A percentile compares a stretch with the other conserved stretches of the same genome.
Conservation (phyloP, 2,797 vertebrate genomes). For the Lithobates sylvaticus region DNA sequence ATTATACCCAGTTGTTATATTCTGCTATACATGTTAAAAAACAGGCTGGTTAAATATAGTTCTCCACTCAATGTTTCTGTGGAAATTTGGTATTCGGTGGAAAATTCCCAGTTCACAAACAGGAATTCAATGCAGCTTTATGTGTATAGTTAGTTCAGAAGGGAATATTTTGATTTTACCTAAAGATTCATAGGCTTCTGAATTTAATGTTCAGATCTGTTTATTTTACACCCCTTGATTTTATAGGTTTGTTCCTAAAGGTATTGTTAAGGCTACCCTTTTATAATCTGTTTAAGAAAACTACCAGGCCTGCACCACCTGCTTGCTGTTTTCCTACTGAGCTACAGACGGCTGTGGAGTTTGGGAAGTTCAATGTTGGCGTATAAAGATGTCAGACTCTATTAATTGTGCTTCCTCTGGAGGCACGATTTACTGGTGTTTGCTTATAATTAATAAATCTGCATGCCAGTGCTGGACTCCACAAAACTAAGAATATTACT, state of each 20-base stretch:
- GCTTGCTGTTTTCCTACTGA: constrained; percentile 39
- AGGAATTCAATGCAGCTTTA: not conserved
- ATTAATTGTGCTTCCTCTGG: constrained; percentile 51
- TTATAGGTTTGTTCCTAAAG: constrained; percentile 52
- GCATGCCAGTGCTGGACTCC: constrained; percentile 37
- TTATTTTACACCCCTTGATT: constrained; percentile 47
- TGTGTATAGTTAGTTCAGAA: not conserved
- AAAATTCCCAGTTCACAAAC: not conserved
- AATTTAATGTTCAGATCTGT: constrained; percentile 45
- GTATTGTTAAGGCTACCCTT: constrained; percentile 47
- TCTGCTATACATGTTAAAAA: too few relatives aligned
- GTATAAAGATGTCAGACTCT: constrained; percentile 60
- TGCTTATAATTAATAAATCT: constrained; percentile 61
- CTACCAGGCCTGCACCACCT: constrained; percentile 41
- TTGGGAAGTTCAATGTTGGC: constrained; percentile 47
- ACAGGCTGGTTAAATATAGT: too few relatives aligned
- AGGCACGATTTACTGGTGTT: constrained; percentile 45
- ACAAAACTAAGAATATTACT: constrained; percentile 25
- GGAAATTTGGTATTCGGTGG: not conserved
- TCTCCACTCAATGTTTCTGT: too few relatives aligned
- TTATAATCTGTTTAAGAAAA: constrained; percentile 57
- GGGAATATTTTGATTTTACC: constrained; percentile 8
- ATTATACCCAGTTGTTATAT: too few relatives aligned
- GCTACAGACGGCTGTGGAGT: constrained; percentile 34
- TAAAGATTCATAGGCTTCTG: constrained; percentile 29